A percentile compares a stretch with the other conserved stretches of the same genome.
phyloP scores from a whole-genome alignment of 2,113 vertebrate genomes.

The Paracanthobrama guichenoti region DNA sequence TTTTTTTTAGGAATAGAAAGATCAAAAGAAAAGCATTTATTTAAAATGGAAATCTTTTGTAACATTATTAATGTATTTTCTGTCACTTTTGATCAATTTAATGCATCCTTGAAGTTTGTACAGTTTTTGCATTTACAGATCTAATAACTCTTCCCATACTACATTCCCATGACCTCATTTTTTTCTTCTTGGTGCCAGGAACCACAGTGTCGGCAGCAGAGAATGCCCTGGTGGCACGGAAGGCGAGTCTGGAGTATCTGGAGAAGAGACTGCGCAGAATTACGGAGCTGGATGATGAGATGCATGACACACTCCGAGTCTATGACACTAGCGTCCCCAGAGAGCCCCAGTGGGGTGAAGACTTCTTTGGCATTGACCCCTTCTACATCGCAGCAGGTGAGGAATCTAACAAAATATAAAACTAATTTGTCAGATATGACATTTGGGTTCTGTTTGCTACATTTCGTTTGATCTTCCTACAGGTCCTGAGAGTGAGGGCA shows the following conservation, averaged over 20 bases:
- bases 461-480: constrained; percentile 42
- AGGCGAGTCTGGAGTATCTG: constrained; percentile 84
- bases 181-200: constrained; percentile 70
- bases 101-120: neutral
- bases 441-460: neutral
- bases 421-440: neutral
- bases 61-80: too few species aligned
- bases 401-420: neutral
- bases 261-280: constrained; percentile 76
- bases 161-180: neutral
- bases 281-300: constrained; percentile 76
- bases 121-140: neutral
- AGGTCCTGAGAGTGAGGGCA: constrained; percentile 80
- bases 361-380: constrained; percentile 88
- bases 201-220: constrained; percentile 82
- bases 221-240: constrained; percentile 74
- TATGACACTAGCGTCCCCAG: constrained; percentile 79
- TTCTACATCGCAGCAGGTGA: constrained; percentile 91
- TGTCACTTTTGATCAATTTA: neutral
- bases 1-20: neutral
- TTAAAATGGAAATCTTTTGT: too few species aligned
- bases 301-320: constrained; percentile 81
- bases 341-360: constrained; percentile 82
- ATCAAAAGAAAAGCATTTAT: too few species aligned
- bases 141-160: neutral